Base-by-base conservation (phyloP, 2,113 vertebrate genomes). In the Morone saxatilis region DNA sequence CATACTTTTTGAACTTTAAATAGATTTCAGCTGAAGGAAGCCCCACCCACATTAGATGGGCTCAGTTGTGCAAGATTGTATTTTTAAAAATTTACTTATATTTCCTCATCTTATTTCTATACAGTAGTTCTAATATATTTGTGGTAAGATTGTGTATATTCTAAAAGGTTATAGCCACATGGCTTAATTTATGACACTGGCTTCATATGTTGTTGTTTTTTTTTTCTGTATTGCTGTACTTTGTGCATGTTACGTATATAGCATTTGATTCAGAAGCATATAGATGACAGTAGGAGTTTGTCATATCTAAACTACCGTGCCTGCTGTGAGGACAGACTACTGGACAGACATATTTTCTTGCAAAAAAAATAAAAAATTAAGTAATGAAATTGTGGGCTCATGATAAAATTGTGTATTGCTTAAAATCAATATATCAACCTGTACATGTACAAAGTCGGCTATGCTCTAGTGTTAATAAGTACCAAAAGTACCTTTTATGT, bases 31-130 rank as follows among this genome's bases (percentile, higher is more conserved):
- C 78, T 78, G 50, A 85, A 84, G 76, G 63, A 86, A 50, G 79
- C 80, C 80, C 78, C 74, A 68, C 69, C 72, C 45, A 62, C 57
- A 66, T 50, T 25, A 75, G 67, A 67, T 59, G 84, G 90, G 81
- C 73, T 78, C 60, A 80, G 81, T 84, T 93, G 87, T 91, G 89
- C 75, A 92, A 93, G 90, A 94, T 94, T 95, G 94, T 95, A 93
- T 88, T 91, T 93, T 91, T 90, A 89, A 92, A 88, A 66, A 91
- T 87, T 83, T 67, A 85, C 83, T 62, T 38, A 56, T 53, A 66
- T 78, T 83, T 80, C 83, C 71, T 80, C 57, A 13, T 85, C 69
- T 77, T 73, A 86, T 86, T 91, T 88, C 60, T 89, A 83, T 82
- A 79, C 60, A 83, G 80, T 93, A 88, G 74, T 83, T 92, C 43